These are phyloP conservation scores for Pseudochirops corinnae DNA, from an alignment of 2,797 vertebrate genomes.

Conservation along the genomic window DNA sequence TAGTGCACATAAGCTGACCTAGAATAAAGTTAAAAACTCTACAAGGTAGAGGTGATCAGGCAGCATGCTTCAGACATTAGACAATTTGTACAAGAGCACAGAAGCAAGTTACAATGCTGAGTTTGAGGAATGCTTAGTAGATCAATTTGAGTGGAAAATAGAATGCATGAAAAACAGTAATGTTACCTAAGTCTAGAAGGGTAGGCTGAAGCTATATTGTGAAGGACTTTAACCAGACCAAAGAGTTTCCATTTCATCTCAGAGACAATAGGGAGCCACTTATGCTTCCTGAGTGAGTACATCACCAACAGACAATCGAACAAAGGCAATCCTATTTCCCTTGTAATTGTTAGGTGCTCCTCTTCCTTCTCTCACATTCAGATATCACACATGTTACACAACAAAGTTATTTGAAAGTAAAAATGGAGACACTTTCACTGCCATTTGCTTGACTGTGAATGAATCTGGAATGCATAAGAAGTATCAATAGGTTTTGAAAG, in stretches of 20 bases:
- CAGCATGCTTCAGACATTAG: slow-evolving; percentile 26
- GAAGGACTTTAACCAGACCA: background rate
- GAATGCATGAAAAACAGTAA: background rate
- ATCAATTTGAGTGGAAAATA: background rate
- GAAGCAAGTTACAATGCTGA: background rate
- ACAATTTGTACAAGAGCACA: background rate
- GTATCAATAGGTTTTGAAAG: slow-evolving; percentile 35
- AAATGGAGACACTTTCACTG: background rate
- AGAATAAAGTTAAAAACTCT: background rate
- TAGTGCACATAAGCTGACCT: background rate
- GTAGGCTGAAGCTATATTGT: background rate
- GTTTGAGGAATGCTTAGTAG: background rate
- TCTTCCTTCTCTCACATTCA: background rate
- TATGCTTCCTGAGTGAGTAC: background rate
- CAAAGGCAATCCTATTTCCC: background rate
- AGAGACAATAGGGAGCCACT: background rate
- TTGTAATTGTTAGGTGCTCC: slow-evolving; percentile 20
- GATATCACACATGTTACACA: slow-evolving; percentile 45
- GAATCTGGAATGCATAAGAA: slow-evolving; percentile 6
- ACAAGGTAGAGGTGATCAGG: background rate
- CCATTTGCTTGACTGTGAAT: slow-evolving; percentile 18
- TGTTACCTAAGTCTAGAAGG: background rate
- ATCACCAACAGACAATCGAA: background rate
- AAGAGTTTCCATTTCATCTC: background rate
- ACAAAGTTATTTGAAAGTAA: slow-evolving; percentile 30